These are phyloP conservation scores for Drosophila sturtevanti DNA, from an alignment of 1,140 invertebrate genomes.

Conservation along the genomic window DNA sequence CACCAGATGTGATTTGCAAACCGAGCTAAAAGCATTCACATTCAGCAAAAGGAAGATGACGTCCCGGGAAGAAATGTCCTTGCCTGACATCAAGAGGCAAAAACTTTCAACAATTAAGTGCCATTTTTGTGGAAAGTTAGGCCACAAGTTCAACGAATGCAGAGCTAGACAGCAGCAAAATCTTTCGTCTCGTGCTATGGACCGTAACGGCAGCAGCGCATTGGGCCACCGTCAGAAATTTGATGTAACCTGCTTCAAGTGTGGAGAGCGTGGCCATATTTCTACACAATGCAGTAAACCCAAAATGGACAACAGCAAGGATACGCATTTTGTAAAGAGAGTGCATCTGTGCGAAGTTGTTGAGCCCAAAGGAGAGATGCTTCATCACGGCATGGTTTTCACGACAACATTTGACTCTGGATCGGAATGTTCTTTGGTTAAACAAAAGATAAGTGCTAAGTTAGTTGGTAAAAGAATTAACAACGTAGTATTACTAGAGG, in stretches of 20 bases:
- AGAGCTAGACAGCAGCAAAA: conserved; percentile 25
- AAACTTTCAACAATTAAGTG: conserved; percentile 28
- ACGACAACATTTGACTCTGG: too few species aligned
- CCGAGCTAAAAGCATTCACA: conserved; percentile 28
- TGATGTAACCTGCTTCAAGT: conserved; percentile 24
- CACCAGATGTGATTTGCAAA: conserved; percentile 21
- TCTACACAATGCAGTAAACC: too few species aligned
- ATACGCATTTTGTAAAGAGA: too few species aligned
- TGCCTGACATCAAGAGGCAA: conserved; percentile 12
- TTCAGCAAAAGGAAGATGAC: conserved; percentile 27
- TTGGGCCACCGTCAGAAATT: conserved; percentile 17
- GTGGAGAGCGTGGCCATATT: conserved; percentile 8
- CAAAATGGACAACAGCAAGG: too few species aligned
- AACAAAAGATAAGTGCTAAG: too few species aligned
- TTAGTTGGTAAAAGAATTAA: too few species aligned
- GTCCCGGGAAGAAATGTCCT: conserved; percentile 24
- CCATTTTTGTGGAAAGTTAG: conserved; percentile 21
- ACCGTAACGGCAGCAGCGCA: conserved; percentile 12
- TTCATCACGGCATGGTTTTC: too few species aligned
- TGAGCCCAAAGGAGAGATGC: too few species aligned
- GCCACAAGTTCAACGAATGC: conserved; percentile 25
- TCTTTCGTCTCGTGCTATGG: conserved; percentile 9
- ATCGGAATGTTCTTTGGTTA: too few species aligned
- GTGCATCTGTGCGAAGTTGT: too few species aligned
- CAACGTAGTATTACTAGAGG: too few species aligned